Conservation (phyloP, 2,797 vertebrate genomes). For the Pseudochirops cupreus region DNA sequence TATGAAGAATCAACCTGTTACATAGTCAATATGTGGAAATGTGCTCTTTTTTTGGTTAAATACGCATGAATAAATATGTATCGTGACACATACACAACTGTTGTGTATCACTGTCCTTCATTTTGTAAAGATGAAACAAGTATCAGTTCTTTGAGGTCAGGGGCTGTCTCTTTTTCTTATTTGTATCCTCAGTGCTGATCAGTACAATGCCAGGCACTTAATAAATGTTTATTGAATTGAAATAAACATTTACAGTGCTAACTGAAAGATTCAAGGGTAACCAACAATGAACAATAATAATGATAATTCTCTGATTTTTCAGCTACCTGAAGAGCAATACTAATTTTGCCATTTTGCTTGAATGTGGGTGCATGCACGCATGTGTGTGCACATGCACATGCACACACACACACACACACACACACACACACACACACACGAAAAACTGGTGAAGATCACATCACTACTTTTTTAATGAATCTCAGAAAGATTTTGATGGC, state of each 20-base stretch:
- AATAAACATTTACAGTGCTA: neutral
- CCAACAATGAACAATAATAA: neutral
- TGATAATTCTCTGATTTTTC: neutral
- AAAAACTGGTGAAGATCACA: neutral
- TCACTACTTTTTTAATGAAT: neutral
- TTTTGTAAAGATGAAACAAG: conserved; percentile 15
- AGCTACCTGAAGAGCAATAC: neutral
- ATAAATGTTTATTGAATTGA: neutral
- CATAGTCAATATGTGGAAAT: neutral
- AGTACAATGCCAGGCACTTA: neutral
- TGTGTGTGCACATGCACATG: too few species aligned
- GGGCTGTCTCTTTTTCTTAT: neutral
- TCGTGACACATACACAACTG: neutral
- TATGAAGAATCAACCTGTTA: neutral
- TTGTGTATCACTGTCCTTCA: conserved; percentile 11
- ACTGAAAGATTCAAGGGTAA: neutral
- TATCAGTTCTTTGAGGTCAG: neutral
- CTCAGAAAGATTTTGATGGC: neutral
- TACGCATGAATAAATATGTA: neutral
- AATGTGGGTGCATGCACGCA: neutral
- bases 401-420: neutral
- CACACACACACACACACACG: neutral
- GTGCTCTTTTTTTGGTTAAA: neutral
- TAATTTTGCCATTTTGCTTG: neutral
- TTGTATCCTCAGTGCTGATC: neutral